These are phyloP conservation scores for Ophion ventricosus DNA, from an alignment of 2,888 invertebrate species.

Conservation along the genomic window DNA sequence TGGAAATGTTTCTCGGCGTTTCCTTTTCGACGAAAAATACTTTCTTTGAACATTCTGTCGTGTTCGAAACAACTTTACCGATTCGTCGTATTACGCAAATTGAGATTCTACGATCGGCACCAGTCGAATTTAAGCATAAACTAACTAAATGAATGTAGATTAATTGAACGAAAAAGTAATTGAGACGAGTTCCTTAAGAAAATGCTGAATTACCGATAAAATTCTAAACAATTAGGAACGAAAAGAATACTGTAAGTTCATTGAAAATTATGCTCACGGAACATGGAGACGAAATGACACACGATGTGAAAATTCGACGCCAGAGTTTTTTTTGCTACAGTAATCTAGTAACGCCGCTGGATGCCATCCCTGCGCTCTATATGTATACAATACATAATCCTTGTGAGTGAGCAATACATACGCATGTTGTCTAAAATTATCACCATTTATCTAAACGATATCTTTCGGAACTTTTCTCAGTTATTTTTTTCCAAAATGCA, in stretches of 20 bases:
- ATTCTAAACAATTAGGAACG: constrained; percentile 9
- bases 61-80: neutral
- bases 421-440: neutral
- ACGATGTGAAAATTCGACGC: neutral
- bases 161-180: neutral
- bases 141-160: neutral
- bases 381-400: neutral
- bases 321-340: neutral
- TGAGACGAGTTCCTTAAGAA: neutral
- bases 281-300: neutral
- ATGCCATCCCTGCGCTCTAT: neutral
- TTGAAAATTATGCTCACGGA: neutral
- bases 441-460: neutral
- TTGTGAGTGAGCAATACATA: neutral
- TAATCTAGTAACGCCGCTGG: neutral
- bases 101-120: constrained; percentile 10
- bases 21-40: neutral
- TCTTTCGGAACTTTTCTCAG: neutral
- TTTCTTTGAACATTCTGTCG: neutral
- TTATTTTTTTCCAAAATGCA: neutral
- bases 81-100: constrained; percentile 1
- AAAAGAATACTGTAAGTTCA: constrained; percentile 6
- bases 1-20: neutral
- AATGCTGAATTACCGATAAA: constrained; percentile 5
- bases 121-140: constrained; percentile 3